Conservation (phyloP, 64 coral and sea anemone species). For the Catalaphyllia jardinei region DNA sequence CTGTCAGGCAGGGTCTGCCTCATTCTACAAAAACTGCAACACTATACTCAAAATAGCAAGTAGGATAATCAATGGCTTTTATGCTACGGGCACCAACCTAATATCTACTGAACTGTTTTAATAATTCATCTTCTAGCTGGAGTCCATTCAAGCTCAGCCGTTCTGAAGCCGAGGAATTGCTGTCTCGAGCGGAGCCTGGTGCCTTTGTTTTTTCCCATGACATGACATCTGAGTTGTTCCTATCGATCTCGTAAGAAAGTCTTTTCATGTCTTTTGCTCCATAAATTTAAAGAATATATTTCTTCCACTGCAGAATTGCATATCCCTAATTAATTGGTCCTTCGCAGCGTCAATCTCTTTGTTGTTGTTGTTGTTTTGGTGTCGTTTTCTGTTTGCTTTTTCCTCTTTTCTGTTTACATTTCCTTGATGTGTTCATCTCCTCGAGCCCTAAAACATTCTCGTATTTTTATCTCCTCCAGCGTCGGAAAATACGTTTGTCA, state of each 20-base stretch:
- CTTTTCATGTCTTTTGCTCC: not conserved
- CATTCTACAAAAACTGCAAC: too few relatives aligned
- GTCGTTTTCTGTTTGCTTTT: too few relatives aligned
- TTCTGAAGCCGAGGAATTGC: constrained; percentile 81
- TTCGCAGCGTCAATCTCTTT: too few relatives aligned
- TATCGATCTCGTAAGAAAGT: constrained; percentile 74
- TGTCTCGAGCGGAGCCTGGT: constrained; percentile 69
- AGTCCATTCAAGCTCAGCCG: constrained; percentile 79
- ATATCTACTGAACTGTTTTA: not conserved
- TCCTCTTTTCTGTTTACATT: too few relatives aligned
- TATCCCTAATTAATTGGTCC: too few relatives aligned
- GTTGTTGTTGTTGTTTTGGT: too few relatives aligned
- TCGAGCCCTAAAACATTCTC: too few relatives aligned
- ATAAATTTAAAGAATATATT: too few relatives aligned
- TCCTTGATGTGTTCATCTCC: too few relatives aligned
- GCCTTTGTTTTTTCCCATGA: constrained; percentile 95
- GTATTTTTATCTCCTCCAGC: constrained; percentile 35
- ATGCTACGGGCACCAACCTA: not conserved
- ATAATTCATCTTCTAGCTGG: constrained; percentile 57
- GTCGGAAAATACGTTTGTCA: constrained; percentile 95
- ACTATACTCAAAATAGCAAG: too few relatives aligned
- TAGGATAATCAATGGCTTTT: not conserved
- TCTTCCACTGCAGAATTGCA: too few relatives aligned
- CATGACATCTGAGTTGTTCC: constrained; percentile 88
- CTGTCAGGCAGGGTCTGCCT: too few relatives aligned